Evolutionary conservation across 2,888 invertebrate genomes (phyloP).

Genomic region (Hydrotaea cyrtoneurina): DNA sequence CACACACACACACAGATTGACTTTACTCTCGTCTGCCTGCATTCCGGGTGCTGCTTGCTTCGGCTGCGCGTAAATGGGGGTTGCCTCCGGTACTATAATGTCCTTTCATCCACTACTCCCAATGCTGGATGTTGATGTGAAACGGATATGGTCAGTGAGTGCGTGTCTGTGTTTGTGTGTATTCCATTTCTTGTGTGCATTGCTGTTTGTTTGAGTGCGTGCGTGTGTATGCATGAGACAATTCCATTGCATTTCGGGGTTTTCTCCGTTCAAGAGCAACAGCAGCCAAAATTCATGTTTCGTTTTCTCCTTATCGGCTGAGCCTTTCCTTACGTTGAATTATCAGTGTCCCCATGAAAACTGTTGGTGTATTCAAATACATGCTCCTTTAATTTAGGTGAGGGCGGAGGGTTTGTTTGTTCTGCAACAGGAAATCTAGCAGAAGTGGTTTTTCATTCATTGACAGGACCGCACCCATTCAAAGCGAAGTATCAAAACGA

Average conservation of each 20-base stretch:
- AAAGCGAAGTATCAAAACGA: background rate
- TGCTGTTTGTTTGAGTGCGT: background rate
- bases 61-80: too few species aligned
- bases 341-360: conserved; percentile 11
- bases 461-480: conserved; percentile 60
- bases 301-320: conserved; percentile 38
- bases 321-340: background rate
- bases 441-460: background rate
- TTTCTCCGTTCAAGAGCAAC: background rate
- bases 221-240: background rate
- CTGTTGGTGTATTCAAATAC: conserved; percentile 5
- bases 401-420: background rate
- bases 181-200: background rate
- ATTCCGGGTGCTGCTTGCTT: too few species aligned
- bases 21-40: background rate
- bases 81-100: background rate
- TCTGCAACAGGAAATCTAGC: too few species aligned
- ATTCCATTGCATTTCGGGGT: conserved; percentile 26
- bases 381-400: background rate
- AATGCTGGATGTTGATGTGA: conserved; percentile 1
- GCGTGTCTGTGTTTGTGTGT: conserved; percentile 1
- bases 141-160: conserved; percentile 10
- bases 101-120: background rate
- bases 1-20: background rate
- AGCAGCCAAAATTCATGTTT: background rate